These are phyloP conservation scores for Lasiurus borealis DNA, from an alignment of 2,113 vertebrate genomes.

Conservation along the genomic window DNA sequence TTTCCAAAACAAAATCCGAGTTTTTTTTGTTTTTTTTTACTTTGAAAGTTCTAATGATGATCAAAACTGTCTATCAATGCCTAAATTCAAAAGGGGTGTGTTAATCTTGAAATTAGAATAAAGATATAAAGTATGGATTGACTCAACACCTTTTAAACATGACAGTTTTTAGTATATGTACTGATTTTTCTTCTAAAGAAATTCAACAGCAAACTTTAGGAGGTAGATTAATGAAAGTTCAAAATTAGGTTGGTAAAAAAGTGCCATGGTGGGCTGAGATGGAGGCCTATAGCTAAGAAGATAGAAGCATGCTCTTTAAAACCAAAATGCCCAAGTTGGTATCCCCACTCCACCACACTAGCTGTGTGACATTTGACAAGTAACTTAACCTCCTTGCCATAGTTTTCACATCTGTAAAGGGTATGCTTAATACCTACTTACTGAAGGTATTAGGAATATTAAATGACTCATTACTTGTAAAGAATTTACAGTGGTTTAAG, in stretches of 20 bases:
- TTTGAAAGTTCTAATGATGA: background rate
- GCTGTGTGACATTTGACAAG: background rate
- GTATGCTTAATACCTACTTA: background rate
- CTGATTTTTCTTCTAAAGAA: background rate
- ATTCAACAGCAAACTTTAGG: background rate
- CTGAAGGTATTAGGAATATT: background rate
- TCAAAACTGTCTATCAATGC: background rate
- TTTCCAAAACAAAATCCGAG: background rate
- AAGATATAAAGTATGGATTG: background rate
- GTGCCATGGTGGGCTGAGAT: background rate
- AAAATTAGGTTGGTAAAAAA: constrained; percentile 1
- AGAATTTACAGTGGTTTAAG: background rate
- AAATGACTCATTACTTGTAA: background rate
- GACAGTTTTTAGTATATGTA: background rate
- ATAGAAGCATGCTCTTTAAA: constrained; percentile 4
- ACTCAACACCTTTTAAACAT: background rate
- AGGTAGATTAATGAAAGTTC: background rate
- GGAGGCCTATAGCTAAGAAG: background rate
- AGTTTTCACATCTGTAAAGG: constrained; percentile 18
- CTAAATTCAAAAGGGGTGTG: background rate
- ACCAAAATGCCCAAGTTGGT: background rate
- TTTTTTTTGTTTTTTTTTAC: background rate
- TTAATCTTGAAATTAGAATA: constrained; percentile 19
- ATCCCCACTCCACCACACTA: background rate
- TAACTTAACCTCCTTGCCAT: background rate